Base-by-base conservation (phyloP, 2,888 invertebrate species). In the Drosophila formosana region DNA sequence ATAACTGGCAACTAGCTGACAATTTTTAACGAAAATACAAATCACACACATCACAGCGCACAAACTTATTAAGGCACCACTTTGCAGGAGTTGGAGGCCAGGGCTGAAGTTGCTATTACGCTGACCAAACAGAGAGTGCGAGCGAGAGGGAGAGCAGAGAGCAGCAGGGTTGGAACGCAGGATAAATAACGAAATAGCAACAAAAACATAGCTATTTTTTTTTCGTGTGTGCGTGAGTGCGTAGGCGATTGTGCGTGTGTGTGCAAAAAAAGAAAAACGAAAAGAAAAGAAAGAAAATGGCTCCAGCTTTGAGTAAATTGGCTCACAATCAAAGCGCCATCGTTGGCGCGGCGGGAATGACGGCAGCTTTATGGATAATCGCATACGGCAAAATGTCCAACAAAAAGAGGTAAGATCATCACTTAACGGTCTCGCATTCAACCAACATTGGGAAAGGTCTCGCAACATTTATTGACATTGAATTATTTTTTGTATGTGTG, bases 221-320 rank as follows among this genome's bases (percentile, higher is more conserved):
- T 65, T 23, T 39, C 43, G 37, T 34, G 67, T 58, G 63, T 66
- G 74, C 61, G 63, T 55, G 34, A 23, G 57, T 45, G 57, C 30
- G 28, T 56, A 49, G 53, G 46, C n/a, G 43, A 56, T 60, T 69
- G 60, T 56, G 72, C 41, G 57, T 41, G 47, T 32, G 45, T 25
- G 43, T 49, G 47, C 30, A 47, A 50, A 30, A 11, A 26, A 11
- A 28, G 5, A 28, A 25, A 32, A 18, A 34, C 39, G 30, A n/a
- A 28, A 28, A 28, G 30, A 32, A 18, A 34, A 45, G 30, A n/a
- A 73, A 74, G 18, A 89, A 86, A 74, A 96, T 96, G 96, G 96
- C 96, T 82, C 96, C 96, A 81, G 94, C 94, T 91, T 94, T 96
- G 76, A 96, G 96, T 92, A 96, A 96, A 94, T 93, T 95, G 88